Percentiles rank a stretch among this genome's conserved stretches.
Evolutionary conservation across 2,888 invertebrate species (phyloP).

Genomic region (Xanthia togata): DNA sequence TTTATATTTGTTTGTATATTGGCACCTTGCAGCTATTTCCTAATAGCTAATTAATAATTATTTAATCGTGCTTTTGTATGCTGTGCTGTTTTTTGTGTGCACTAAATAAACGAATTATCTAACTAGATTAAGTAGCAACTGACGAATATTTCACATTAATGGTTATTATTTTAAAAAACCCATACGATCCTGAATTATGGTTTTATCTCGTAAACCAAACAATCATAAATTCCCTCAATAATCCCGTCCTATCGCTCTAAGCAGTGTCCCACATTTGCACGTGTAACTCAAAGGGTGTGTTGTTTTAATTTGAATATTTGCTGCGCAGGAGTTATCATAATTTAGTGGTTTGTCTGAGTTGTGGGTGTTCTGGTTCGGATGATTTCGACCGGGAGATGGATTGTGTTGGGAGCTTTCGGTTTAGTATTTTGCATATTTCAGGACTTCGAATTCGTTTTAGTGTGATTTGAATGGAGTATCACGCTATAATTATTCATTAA

Average conservation of each 20-base stretch:
- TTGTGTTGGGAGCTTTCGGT: background rate
- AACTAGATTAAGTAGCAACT: background rate
- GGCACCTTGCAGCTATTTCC: too few relatives aligned
- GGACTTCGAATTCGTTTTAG: background rate
- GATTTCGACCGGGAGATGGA: conserved; percentile 32
- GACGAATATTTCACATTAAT: background rate
- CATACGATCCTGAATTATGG: background rate
- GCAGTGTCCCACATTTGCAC: conserved; percentile 68
- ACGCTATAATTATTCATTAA: background rate
- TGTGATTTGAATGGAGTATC: background rate
- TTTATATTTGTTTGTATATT: too few relatives aligned
- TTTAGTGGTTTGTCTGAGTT: conserved; percentile 66
- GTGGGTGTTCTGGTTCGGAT: conserved; percentile 25
- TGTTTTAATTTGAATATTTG: conserved; percentile 84
- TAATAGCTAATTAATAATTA: too few relatives aligned
- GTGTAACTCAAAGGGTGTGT: conserved; percentile 75
- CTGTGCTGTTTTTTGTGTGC: too few relatives aligned
- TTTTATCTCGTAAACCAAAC: background rate
- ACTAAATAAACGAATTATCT: too few relatives aligned
- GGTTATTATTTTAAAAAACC: background rate
- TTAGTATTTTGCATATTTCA: conserved; percentile 13
- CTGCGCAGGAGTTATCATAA: conserved; percentile 75
- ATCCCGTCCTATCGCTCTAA: conserved; percentile 25
- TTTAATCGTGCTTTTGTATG: too few relatives aligned
- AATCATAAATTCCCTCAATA: conserved; percentile 21